These are phyloP conservation scores for Brachionus calyciflorus DNA, from an alignment of 1,140 invertebrate genomes.

Conservation along the genomic window DNA sequence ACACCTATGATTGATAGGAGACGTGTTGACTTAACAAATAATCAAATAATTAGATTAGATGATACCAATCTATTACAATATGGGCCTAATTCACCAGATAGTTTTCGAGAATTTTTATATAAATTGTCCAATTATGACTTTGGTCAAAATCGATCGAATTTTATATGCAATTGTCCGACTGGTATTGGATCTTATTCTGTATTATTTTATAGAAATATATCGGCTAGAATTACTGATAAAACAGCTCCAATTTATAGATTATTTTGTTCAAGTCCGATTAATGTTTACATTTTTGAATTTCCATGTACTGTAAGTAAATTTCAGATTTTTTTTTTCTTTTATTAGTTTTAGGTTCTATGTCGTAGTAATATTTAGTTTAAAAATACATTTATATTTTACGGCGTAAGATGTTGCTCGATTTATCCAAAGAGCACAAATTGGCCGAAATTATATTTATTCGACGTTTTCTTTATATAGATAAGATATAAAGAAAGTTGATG, in stretches of 20 bases:
- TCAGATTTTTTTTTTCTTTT: neutral
- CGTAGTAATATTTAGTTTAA: too few species aligned
- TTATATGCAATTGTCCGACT: neutral
- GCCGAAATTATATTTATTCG: too few species aligned
- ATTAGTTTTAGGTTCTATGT: neutral
- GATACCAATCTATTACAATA: constrained; percentile 9
- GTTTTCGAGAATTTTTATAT: neutral
- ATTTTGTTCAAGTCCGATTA: neutral
- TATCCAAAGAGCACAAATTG: too few species aligned
- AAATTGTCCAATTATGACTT: constrained; percentile 11
- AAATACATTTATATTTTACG: too few species aligned
- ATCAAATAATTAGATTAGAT: neutral
- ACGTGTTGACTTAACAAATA: neutral
- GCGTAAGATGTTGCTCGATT: too few species aligned
- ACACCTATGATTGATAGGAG: neutral
- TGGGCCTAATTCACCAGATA: neutral
- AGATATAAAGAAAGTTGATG: too few species aligned
- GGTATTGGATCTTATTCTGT: neutral
- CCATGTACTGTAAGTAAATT: neutral
- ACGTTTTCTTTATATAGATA: too few species aligned
- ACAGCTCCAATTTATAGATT: neutral
- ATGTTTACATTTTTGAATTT: neutral
- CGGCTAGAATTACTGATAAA: neutral
- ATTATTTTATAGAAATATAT: neutral
- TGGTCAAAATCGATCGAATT: neutral